Percentiles rank a stretch among this genome's conserved stretches.
These are phyloP conservation scores for Tragulus kanchil DNA, from an alignment of 2,113 vertebrate species.

Conservation along the genomic window DNA sequence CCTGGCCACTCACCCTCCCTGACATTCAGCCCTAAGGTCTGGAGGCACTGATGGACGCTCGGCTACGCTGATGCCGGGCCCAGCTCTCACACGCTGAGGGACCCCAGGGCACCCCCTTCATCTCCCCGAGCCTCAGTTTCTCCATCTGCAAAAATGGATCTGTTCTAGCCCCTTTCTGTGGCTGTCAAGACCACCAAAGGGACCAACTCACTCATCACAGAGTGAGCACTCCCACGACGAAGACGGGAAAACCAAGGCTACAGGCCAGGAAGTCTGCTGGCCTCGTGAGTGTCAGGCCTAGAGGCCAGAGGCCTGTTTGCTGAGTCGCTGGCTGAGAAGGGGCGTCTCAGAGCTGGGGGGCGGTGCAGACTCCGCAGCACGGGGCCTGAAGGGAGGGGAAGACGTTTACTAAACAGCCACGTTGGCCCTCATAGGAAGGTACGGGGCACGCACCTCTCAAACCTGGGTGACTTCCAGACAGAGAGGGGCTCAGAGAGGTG, in stretches of 20 bases:
- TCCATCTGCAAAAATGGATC: neutral
- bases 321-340: neutral
- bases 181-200: neutral
- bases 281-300: fast-evolving
- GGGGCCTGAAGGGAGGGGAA: neutral
- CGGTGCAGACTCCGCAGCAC: neutral
- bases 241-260: neutral
- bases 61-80: neutral
- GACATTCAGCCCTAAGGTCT: neutral
- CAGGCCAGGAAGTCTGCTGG: neutral
- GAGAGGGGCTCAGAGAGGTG: constrained; percentile 16
- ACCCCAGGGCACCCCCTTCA: neutral
- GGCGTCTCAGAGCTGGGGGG: neutral
- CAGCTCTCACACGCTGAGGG: neutral
- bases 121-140: neutral
- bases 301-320: neutral
- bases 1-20: neutral
- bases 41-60: neutral
- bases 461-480: neutral
- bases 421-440: neutral
- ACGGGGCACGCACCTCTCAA: neutral
- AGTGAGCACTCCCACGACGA: neutral
- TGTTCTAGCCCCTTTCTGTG: neutral
- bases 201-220: neutral
- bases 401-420: neutral